Conservation (phyloP, 2,888 invertebrate species). For the Deilephila porcellus region DNA sequence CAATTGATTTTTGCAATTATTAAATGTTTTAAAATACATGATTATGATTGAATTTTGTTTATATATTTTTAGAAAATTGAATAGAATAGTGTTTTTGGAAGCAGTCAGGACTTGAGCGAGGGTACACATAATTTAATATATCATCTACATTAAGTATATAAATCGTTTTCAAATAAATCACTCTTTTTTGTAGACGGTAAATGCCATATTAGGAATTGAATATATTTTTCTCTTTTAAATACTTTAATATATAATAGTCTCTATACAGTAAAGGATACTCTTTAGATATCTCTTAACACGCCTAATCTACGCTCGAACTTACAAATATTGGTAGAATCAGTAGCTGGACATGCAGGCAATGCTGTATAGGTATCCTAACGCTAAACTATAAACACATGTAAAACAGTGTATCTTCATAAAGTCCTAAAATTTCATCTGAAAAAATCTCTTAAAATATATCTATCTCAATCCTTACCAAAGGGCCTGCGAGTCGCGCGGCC, state of each 20-base stretch:
- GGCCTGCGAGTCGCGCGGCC: constrained; percentile 51
- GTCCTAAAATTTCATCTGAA: constrained; percentile 77
- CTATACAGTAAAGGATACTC: constrained; percentile 57
- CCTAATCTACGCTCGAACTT: constrained; percentile 56
- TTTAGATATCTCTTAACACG: constrained; percentile 42
- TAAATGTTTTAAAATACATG: not conserved
- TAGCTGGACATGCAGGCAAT: constrained; percentile 67
- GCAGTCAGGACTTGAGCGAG: constrained; percentile 21
- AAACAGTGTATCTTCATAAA: constrained; percentile 71
- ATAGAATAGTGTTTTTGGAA: not conserved
- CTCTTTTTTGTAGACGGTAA: constrained; percentile 80
- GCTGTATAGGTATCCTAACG: constrained; percentile 58
- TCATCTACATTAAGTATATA: constrained; percentile 71
- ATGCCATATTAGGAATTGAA: constrained; percentile 83
- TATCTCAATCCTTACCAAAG: constrained; percentile 75
- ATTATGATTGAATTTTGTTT: too few relatives aligned
- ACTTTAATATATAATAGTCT: constrained; percentile 46
- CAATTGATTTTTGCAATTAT: not conserved
- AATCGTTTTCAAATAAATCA: constrained; percentile 77
- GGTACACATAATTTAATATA: constrained; percentile 46
- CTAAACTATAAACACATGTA: constrained; percentile 74
- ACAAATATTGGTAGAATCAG: constrained; percentile 67
- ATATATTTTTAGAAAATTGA: too few relatives aligned
- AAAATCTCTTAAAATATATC: constrained; percentile 84
- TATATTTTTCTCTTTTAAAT: constrained; percentile 64